Evolutionary conservation across 2,797 vertebrate genomes (phyloP).

Genomic region (Anguilla anguilla): DNA sequence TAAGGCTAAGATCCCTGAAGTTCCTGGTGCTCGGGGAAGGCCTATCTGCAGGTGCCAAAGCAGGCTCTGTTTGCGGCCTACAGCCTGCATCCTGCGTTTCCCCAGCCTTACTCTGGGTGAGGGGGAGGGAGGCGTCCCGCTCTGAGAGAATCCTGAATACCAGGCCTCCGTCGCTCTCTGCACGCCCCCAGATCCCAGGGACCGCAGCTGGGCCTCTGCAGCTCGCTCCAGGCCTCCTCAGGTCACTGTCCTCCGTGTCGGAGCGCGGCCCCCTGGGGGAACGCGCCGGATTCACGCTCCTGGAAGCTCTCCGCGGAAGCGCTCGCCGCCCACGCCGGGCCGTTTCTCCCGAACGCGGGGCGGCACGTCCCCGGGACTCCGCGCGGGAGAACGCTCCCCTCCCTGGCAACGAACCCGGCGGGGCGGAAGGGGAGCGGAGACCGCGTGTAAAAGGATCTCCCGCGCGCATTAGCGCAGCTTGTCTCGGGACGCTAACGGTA

Average conservation of each 20-base stretch:
- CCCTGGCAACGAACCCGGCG: constrained; percentile 1
- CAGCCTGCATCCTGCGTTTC: background rate
- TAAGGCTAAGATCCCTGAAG: no score
- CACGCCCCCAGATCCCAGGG: background rate
- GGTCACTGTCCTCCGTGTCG: constrained; percentile 13
- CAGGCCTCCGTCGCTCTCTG: constrained; percentile 41
- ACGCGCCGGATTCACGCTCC: constrained; percentile 40
- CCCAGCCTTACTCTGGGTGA: background rate
- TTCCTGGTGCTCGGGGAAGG: background rate
- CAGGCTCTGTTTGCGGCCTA: constrained; percentile 15
- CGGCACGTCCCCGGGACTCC: background rate
- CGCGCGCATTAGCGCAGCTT: constrained; percentile 49
- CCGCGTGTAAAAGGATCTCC: constrained; percentile 58
- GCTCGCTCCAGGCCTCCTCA: background rate
- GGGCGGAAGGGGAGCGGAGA: constrained; percentile 42
- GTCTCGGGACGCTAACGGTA: constrained; percentile 51
- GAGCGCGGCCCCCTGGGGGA: background rate
- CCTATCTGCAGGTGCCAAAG: background rate
- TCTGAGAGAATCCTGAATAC: constrained; percentile 39
- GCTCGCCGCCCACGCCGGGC: constrained; percentile 33
- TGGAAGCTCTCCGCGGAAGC: constrained; percentile 35
- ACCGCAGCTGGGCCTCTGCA: constrained; percentile 22
- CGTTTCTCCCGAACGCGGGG: background rate
- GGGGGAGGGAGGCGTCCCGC: background rate
- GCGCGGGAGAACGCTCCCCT: background rate